A percentile compares a stretch with the other conserved stretches of the same genome.
Conservation (phyloP, 1,140 invertebrate species). For the Rhizoglyphus robini region DNA sequence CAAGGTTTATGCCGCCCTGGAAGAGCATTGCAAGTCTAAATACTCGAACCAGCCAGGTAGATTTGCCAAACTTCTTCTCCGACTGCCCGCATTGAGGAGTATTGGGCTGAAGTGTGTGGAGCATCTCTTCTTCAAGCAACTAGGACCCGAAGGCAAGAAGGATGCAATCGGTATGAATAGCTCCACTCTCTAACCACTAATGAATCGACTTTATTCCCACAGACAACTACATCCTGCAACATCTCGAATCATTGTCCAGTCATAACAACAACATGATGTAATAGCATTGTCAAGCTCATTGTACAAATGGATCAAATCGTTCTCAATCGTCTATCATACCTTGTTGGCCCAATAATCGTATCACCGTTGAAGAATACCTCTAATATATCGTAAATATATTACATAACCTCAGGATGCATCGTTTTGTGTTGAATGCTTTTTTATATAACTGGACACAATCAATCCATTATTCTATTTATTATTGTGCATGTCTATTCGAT, state of each 20-base stretch:
- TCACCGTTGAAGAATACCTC: no score
- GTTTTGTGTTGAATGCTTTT: no score
- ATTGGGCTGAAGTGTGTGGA: slow-evolving; percentile 91
- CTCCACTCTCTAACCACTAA: not conserved
- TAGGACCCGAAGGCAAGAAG: slow-evolving; percentile 40
- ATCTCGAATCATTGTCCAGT: not conserved
- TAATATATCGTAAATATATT: no score
- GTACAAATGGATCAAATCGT: no score
- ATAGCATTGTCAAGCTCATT: no score
- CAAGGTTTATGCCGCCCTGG: slow-evolving; percentile 82
- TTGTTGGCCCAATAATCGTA: no score
- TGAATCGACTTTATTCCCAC: not conserved
- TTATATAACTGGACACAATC: no score
- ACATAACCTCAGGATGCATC: no score
- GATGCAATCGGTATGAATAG: not conserved
- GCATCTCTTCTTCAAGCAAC: slow-evolving; percentile 85
- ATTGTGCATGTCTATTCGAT: no score
- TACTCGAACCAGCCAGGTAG: slow-evolving; percentile 80
- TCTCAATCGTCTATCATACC: no score
- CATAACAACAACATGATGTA: no score
- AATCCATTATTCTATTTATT: no score
- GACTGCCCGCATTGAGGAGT: slow-evolving; percentile 80
- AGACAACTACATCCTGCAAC: not conserved
- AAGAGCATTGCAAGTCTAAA: slow-evolving; percentile 76
- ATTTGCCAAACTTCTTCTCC: slow-evolving; percentile 81